Percentiles rank a stretch among this genome's conserved stretches.
Evolutionary conservation across 2,113 vertebrate species (phyloP).

Genomic region (Ammospiza caudacuta): DNA sequence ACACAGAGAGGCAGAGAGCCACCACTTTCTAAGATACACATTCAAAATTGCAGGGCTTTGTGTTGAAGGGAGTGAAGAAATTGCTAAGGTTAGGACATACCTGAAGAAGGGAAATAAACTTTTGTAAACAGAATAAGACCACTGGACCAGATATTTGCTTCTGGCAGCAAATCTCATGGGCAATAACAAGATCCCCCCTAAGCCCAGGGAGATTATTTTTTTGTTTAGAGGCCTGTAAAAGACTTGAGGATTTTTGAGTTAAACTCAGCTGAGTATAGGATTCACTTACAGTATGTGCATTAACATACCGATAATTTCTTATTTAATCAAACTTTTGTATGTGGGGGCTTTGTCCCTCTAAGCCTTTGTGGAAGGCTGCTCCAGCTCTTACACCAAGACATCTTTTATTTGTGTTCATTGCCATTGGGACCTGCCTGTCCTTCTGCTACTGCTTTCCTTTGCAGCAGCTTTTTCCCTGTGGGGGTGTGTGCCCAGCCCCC

Average conservation of each 20-base stretch:
- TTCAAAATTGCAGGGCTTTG: background rate
- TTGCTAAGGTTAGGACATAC: background rate
- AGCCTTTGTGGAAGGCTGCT: background rate
- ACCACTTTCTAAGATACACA: background rate
- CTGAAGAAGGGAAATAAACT: background rate
- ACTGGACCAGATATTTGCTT: background rate
- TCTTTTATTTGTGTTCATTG: background rate
- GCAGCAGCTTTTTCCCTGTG: background rate
- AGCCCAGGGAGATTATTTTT: background rate
- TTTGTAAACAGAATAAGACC: background rate
- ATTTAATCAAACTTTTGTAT: background rate
- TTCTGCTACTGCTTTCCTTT: background rate
- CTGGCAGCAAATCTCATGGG: background rate
- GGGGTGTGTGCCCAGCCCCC: background rate
- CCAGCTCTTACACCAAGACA: background rate
- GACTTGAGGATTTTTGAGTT: background rate
- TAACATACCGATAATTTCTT: background rate
- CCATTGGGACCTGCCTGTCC: background rate
- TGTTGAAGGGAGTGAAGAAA: background rate
- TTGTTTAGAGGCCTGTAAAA: background rate
- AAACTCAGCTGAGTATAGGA: background rate
- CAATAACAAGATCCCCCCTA: background rate
- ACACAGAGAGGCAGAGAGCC: background rate
- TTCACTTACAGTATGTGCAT: background rate
- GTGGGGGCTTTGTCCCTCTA: fast-evolving